Percentiles rank a stretch among this genome's conserved stretches.
phyloP scores from a whole-genome alignment of 1,140 invertebrate species.

The Yoshiicerus persimilis region DNA sequence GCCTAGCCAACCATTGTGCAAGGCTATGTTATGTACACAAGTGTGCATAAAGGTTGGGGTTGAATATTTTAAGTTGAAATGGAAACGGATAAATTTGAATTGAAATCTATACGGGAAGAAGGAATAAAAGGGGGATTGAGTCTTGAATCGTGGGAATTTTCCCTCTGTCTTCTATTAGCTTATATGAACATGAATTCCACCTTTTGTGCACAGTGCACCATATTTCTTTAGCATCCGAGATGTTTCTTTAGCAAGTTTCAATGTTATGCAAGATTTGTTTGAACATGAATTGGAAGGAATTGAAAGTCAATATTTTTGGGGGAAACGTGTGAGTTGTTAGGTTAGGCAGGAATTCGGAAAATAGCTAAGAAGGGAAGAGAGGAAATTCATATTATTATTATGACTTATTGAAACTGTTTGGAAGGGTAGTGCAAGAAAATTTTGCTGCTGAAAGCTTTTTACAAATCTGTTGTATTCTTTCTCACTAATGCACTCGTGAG shows the following conservation, averaged over 20 bases:
- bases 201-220: not conserved
- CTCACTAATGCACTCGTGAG: not conserved
- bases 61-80: conserved; percentile 11
- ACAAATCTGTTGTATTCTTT: not conserved
- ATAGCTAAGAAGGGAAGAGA: not conserved
- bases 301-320: conserved; percentile 8
- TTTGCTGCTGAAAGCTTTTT: not conserved
- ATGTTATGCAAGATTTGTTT: not conserved
- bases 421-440: not conserved
- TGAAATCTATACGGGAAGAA: not conserved
- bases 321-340: not conserved
- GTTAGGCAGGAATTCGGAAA: not conserved
- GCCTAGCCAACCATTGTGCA: not conserved
- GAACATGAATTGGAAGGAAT: not conserved
- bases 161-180: not conserved
- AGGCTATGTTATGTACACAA: too few species aligned
- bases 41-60: not conserved
- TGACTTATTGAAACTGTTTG: not conserved
- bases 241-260: not conserved
- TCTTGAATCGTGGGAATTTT: conserved; percentile 1
- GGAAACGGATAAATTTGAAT: conserved; percentile 1
- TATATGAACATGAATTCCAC: not conserved
- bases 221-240: not conserved
- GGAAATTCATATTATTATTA: not conserved
- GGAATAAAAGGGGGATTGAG: not conserved